phyloP scores from a whole-genome alignment of 1,140 invertebrate genomes.

The Drosophila subobscura region DNA sequence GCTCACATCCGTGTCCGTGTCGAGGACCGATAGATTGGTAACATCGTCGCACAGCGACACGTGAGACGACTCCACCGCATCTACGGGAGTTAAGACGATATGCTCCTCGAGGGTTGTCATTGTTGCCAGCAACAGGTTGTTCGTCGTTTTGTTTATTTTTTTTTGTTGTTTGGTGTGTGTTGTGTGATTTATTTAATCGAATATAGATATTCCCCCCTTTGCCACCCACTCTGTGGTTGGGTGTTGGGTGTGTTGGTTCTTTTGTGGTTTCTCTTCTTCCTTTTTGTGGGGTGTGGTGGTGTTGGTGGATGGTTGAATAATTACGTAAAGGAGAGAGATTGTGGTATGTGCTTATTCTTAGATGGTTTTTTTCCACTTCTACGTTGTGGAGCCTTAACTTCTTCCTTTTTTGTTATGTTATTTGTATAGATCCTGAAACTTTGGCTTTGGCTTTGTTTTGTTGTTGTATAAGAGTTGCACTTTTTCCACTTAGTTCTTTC shows the following conservation, averaged over 20 bases:
- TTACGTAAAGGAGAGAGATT: too few species aligned
- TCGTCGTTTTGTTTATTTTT: not conserved
- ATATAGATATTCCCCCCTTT: not conserved
- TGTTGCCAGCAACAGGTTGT: not conserved
- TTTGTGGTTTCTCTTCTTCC: not conserved
- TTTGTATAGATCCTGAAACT: slow-evolving; percentile 5
- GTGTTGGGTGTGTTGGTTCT: too few species aligned
- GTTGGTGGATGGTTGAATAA: too few species aligned
- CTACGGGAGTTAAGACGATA: too few species aligned
- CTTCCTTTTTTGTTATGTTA: slow-evolving; percentile 5
- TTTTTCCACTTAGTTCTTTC: not conserved
- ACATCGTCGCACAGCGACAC: slow-evolving; percentile 46
- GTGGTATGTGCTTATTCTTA: too few species aligned
- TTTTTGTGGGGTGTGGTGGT: not conserved
- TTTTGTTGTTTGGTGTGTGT: slow-evolving; percentile 5
- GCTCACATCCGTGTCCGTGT: slow-evolving; percentile 60
- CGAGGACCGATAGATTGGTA: slow-evolving; percentile 53
- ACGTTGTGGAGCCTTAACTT: not conserved
- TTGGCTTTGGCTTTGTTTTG: slow-evolving; percentile 7
- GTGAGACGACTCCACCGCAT: too few species aligned
- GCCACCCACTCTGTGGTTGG: slow-evolving; percentile 3
- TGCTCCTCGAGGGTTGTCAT: slow-evolving; percentile 22
- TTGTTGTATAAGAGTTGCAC: slow-evolving; percentile 7
- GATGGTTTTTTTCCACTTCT: not conserved
- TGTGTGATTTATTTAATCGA: not conserved